Conservation (phyloP, 2,888 invertebrate genomes). For the Brachypterus glaber region DNA sequence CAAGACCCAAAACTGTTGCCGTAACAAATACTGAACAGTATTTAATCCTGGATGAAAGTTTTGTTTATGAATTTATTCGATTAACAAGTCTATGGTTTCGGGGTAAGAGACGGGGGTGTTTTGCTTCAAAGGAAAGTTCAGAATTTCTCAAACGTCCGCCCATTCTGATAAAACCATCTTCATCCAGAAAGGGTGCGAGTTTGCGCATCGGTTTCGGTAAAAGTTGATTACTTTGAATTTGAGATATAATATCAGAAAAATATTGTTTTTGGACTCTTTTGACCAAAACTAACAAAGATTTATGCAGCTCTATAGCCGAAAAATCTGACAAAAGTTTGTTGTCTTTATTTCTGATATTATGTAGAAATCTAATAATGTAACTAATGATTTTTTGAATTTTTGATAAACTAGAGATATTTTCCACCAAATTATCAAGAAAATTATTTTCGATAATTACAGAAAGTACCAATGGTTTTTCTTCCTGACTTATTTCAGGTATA, state of each 20-base stretch:
- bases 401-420: neutral
- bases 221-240: conserved; percentile 1
- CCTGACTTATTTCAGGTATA: neutral
- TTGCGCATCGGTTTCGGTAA: conserved; percentile 3
- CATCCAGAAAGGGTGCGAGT: conserved; percentile 10
- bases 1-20: conserved; percentile 19
- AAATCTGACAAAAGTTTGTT: neutral
- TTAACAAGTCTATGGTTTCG: conserved; percentile 12
- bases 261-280: conserved; percentile 9
- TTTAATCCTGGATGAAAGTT: conserved; percentile 17
- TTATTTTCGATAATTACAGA: neutral
- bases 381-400: conserved; percentile 7
- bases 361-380: conserved; percentile 4
- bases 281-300: conserved; percentile 9
- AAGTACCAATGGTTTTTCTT: neutral
- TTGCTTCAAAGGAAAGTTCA: conserved; percentile 7
- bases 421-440: neutral
- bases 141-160: conserved; percentile 12
- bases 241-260: conserved; percentile 8
- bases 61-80: conserved; percentile 16
- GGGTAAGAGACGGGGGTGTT: conserved; percentile 12
- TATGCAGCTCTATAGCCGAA: conserved; percentile 6
- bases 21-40: conserved; percentile 12
- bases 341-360: conserved; percentile 1
- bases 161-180: conserved; percentile 12